Percentiles rank a stretch among this genome's conserved stretches.
phyloP scores from a whole-genome alignment of 2,797 vertebrate species.

The Sebastes oblongus region DNA sequence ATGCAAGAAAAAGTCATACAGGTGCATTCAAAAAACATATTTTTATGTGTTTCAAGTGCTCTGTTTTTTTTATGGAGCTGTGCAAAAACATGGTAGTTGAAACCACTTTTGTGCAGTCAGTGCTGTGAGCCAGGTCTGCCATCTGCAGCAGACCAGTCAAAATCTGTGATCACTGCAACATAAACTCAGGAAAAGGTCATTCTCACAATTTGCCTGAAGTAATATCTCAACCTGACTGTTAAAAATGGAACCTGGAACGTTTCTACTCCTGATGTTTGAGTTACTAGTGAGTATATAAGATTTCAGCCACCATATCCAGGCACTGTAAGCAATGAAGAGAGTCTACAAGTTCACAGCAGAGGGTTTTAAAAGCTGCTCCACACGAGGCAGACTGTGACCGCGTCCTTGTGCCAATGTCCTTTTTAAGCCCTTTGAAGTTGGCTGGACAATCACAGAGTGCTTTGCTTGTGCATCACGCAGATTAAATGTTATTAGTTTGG shows the following conservation, averaged over 20 bases:
- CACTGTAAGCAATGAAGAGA: not conserved
- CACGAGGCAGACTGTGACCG: not conserved
- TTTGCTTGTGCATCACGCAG: not conserved
- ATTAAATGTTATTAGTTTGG: conserved; percentile 50
- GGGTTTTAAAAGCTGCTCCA: conserved; percentile 3
- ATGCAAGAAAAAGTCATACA: not conserved
- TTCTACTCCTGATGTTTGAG: not conserved
- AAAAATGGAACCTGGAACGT: not conserved
- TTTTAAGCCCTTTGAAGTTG: conserved; percentile 45
- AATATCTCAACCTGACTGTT: conserved; percentile 6
- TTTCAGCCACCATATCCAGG: not conserved
- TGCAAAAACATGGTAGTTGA: conserved; percentile 7
- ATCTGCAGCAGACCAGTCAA: conserved; percentile 22
- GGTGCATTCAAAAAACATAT: not conserved
- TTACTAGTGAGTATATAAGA: not conserved
- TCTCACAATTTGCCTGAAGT: conserved; percentile 3
- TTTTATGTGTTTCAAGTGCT: not conserved
- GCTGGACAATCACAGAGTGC: conserved; percentile 19
- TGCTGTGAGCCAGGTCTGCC: conserved; percentile 13
- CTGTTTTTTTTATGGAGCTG: not conserved
- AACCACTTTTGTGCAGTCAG: conserved; percentile 1
- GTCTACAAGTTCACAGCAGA: not conserved
- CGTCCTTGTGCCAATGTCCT: conserved; percentile 21
- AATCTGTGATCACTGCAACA: conserved; percentile 14
- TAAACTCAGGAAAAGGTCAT: conserved; percentile 27